phyloP scores from a whole-genome alignment of 2,113 vertebrate genomes.

The Oncorhynchus tshawytscha region DNA sequence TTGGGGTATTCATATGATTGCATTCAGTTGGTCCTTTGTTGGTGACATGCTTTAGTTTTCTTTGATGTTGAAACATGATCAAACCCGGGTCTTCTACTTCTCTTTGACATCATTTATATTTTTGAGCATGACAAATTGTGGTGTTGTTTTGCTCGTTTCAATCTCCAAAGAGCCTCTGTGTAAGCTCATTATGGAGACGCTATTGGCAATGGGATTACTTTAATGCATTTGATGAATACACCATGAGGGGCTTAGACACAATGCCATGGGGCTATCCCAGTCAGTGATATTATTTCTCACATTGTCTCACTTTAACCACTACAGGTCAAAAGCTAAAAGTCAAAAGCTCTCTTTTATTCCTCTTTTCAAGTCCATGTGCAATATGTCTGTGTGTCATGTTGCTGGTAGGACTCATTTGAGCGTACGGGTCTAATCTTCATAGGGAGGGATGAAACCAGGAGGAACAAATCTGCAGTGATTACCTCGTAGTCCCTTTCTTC shows the following conservation, averaged over 20 bases:
- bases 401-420: conserved; percentile 40
- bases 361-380: conserved; percentile 32
- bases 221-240: conserved; percentile 43
- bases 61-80: not conserved
- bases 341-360: conserved; percentile 32
- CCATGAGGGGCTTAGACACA: conserved; percentile 24
- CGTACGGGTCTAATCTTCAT: conserved; percentile 41
- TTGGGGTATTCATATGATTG: not conserved
- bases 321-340: conserved; percentile 22
- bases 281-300: conserved; percentile 13
- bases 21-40: not conserved
- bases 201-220: conserved; percentile 49
- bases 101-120: not conserved
- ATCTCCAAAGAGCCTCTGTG: not conserved
- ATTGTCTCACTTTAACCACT: conserved; percentile 35
- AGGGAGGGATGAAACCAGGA: conserved; percentile 46
- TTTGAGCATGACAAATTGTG: not conserved
- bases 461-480: conserved; percentile 64
- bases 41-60: not conserved
- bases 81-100: not conserved
- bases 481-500: conserved; percentile 49
- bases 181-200: conserved; percentile 57
- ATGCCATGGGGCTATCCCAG: conserved; percentile 17
- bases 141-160: not conserved
- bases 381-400: conserved; percentile 13